Percentiles rank a stretch among this genome's conserved stretches.
Conservation (phyloP, 1,140 invertebrate genomes). For the Hermatobates lingyangjiaoensis region DNA sequence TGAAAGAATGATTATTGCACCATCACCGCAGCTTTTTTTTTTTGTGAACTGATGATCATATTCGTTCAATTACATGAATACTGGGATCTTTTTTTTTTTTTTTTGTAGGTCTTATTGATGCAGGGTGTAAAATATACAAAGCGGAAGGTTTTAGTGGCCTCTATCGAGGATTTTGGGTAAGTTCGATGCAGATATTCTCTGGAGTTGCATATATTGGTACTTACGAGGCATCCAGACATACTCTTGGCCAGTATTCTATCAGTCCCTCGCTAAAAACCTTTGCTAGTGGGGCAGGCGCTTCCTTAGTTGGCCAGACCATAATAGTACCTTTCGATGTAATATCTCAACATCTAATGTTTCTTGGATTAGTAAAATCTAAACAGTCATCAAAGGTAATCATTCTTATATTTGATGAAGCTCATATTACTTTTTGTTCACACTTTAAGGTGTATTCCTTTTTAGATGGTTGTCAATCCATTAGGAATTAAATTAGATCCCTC, state of each 20-base stretch:
- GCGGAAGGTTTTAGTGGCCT: slow-evolving; percentile 74
- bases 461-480: slow-evolving; percentile 44
- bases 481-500: slow-evolving; percentile 38
- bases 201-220: slow-evolving; percentile 87
- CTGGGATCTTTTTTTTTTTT: neutral
- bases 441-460: slow-evolving; percentile 12
- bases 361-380: slow-evolving; percentile 37
- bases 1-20: too few species aligned
- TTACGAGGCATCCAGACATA: slow-evolving; percentile 78
- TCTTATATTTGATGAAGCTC: neutral
- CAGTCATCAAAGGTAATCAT: neutral
- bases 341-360: slow-evolving; percentile 90
- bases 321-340: slow-evolving; percentile 92
- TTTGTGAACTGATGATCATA: too few species aligned
- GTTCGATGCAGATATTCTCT: slow-evolving; percentile 66
- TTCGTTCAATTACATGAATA: too few species aligned
- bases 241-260: slow-evolving; percentile 39
- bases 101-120: slow-evolving; percentile 62
- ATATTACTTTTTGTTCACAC: neutral
- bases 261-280: slow-evolving; percentile 41
- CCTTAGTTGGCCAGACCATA: slow-evolving; percentile 82
- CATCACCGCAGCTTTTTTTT: too few species aligned
- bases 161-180: slow-evolving; percentile 91
- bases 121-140: slow-evolving; percentile 70
- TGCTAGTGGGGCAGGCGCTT: slow-evolving; percentile 70